Conservation (phyloP, 2,797 vertebrate genomes). For the Crax fasciolata region DNA sequence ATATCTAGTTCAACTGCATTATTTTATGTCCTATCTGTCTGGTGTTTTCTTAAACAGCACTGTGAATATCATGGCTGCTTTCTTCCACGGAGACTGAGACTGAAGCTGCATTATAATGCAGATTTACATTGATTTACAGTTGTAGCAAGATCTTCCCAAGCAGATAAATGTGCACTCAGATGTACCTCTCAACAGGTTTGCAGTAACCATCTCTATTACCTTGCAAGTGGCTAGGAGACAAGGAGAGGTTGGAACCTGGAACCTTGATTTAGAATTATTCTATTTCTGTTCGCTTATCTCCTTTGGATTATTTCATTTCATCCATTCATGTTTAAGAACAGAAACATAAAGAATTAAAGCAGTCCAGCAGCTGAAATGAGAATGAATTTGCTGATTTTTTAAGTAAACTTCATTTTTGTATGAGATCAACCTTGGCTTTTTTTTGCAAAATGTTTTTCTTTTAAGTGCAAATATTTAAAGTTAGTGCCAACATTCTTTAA, state of each 20-base stretch:
- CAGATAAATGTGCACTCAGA: constrained; percentile 5
- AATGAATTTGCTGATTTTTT: background rate
- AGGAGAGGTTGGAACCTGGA: background rate
- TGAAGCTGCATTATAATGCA: background rate
- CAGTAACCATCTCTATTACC: background rate
- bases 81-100: background rate
- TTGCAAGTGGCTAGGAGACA: background rate
- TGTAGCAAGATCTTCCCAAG: constrained; percentile 6
- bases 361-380: background rate
- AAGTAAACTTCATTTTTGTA: background rate
- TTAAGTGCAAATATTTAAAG: background rate
- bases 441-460: background rate
- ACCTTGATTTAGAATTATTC: background rate
- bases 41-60: constrained; percentile 16
- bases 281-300: background rate
- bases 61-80: background rate
- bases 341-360: background rate
- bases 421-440: background rate
- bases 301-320: background rate
- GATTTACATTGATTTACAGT: background rate
- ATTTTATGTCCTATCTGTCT: background rate
- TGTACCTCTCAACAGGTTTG: constrained; percentile 6
- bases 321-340: background rate
- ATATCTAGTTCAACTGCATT: background rate
- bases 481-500: background rate